Evolutionary conservation across 2,888 invertebrate species (phyloP).

Genomic region (Tuta absoluta): DNA sequence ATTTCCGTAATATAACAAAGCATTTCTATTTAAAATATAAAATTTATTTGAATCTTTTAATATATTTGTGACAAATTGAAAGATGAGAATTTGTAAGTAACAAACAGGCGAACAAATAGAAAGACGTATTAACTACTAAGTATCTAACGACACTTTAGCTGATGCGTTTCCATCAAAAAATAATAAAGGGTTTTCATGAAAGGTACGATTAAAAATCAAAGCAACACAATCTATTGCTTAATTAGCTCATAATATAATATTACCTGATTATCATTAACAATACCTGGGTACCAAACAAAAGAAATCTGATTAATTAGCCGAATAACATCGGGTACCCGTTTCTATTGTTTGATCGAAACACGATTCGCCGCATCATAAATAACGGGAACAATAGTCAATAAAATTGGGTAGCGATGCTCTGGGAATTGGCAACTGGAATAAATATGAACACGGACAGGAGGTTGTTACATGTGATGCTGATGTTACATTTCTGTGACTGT

Average conservation of each 20-base stretch:
- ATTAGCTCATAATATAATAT: background rate
- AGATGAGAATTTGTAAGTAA: no score
- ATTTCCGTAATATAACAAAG: no score
- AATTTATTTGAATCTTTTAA: no score
- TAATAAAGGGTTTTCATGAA: no score
- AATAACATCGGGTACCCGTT: constrained; percentile 63
- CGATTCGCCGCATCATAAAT: constrained; percentile 74
- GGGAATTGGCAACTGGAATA: constrained; percentile 63
- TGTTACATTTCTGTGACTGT: background rate
- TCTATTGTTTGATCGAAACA: constrained; percentile 72
- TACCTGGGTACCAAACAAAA: constrained; percentile 41
- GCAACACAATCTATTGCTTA: background rate
- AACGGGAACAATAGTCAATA: constrained; percentile 76
- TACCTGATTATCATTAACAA: constrained; percentile 29
- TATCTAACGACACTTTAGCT: no score
- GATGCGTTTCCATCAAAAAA: no score
- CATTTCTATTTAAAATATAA: no score
- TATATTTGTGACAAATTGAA: no score
- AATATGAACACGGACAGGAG: constrained; percentile 44
- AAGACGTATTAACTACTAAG: no score
- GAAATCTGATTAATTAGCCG: constrained; percentile 72
- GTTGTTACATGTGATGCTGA: no score
- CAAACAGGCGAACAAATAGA: no score
- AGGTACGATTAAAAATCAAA: background rate
- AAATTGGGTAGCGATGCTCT: constrained; percentile 68